Conservation (phyloP, 2,888 invertebrate genomes). For the Vesta saturnalis region DNA sequence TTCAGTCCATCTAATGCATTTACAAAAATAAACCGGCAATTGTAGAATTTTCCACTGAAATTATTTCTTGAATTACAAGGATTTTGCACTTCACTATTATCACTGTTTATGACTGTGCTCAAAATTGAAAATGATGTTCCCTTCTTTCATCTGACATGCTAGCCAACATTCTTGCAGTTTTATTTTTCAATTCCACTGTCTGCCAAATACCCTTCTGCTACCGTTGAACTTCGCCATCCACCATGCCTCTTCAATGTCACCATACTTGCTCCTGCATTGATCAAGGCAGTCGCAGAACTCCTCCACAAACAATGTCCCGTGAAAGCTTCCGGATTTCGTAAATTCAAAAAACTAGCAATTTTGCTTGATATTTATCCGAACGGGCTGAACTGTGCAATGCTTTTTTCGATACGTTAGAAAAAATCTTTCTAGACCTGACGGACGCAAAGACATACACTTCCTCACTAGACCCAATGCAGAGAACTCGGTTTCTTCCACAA, state of each 20-base stretch:
- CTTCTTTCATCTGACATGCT: constrained; percentile 7
- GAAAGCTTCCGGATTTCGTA: constrained; percentile 31
- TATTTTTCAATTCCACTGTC: constrained; percentile 17
- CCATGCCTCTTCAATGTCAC: constrained; percentile 16
- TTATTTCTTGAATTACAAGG: too few relatives aligned
- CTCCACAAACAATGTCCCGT: constrained; percentile 32
- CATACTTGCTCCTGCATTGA: too few relatives aligned
- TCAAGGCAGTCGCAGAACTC: constrained; percentile 30
- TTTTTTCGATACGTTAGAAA: constrained; percentile 30
- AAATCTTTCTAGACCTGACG: constrained; percentile 29
- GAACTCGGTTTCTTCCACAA: too few relatives aligned
- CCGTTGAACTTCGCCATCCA: constrained; percentile 8
- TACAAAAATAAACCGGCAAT: too few relatives aligned
- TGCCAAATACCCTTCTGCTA: constrained; percentile 26
- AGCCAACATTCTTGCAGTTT: constrained; percentile 12
- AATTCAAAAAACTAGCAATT: constrained; percentile 34
- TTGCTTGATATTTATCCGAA: constrained; percentile 32
- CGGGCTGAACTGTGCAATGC: constrained; percentile 32
- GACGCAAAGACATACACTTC: background rate
- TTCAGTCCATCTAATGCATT: too few relatives aligned
- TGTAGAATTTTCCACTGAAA: too few relatives aligned
- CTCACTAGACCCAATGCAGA: too few relatives aligned
- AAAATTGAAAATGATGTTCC: constrained; percentile 9
- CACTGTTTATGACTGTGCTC: constrained; percentile 30
- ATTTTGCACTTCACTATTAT: too few relatives aligned